Base-by-base conservation (phyloP, 2,888 invertebrate genomes). In the Melipona beecheii region DNA sequence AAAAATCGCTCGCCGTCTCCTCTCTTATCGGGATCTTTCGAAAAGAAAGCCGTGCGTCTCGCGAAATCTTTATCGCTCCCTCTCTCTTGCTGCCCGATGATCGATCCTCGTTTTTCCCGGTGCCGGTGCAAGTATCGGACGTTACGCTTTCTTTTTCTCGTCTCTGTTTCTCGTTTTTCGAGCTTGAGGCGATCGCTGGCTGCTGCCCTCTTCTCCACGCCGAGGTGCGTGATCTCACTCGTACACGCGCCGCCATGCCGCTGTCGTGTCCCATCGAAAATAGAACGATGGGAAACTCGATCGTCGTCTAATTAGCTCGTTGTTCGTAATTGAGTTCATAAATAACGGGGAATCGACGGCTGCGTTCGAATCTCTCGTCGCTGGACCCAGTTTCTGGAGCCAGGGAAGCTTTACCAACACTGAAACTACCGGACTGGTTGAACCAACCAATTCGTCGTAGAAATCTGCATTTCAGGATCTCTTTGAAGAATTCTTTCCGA, bases 261-360 rank as follows among this genome's bases (percentile, higher is more conserved):
- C 19, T 36, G 50, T 36, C 73, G 62, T n/a, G 4, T 50, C 65
- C 74, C 31, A 21, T 50, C 21, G 36, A 74, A 66, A 74, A 78
- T 66, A 78, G 74, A 78, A 74, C 56, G 56, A 76, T 43, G 75
- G 75, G 71, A 69, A 75, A 75, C 75, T 52, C 70, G 81, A 81
- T 81, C 71, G 77, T 17, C 64, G 54, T 56, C 73, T 86, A 82
- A 86, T 86, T 86, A 82, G 78, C 69, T 73, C 71, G 83, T 65
- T 58, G 70, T 54, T 66, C 77, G 77, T 83, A 86, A 86, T 86
- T 68, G 66, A 80, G 66, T 72, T 78, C 77, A 75, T 83, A 80
- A 83, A 83, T 77, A 75, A 56, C 65, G 49, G 58, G 49, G 71
- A 75, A 86, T 87, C 84, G 80, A 66, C 76, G 72, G 84, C 83